A percentile compares a stretch with the other conserved stretches of the same genome.
Evolutionary conservation across 1,140 invertebrate species (phyloP).

Genomic region (Drosophila sulfurigaster): DNA sequence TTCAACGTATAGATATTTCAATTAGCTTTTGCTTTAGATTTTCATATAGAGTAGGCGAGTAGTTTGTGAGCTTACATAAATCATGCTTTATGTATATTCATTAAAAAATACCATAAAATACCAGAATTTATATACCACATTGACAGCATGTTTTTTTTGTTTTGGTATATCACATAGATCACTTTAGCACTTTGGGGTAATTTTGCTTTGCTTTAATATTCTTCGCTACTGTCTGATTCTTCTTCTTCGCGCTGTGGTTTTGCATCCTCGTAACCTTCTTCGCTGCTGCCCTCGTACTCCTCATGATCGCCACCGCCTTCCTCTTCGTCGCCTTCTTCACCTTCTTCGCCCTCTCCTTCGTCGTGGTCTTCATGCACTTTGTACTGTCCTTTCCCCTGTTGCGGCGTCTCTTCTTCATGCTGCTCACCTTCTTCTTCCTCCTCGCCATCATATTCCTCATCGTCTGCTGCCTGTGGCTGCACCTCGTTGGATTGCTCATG

Average conservation of each 20-base stretch:
- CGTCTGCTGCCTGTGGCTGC: slow-evolving; percentile 27
- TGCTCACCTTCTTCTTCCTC: slow-evolving; percentile 25
- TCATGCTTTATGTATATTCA: neutral
- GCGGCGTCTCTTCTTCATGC: slow-evolving; percentile 22
- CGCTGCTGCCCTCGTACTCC: slow-evolving; percentile 75
- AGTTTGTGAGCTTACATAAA: slow-evolving; percentile 41
- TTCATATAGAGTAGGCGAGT: slow-evolving; percentile 18
- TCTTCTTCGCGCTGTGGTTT: slow-evolving; percentile 46
- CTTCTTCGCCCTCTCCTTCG: slow-evolving; percentile 27
- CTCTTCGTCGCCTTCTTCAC: slow-evolving; percentile 36
- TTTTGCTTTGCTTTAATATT: slow-evolving; percentile 50
- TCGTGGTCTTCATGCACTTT: slow-evolving; percentile 66
- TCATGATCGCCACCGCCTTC: slow-evolving; percentile 61
- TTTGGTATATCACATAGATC: slow-evolving; percentile 54
- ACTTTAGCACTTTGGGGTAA: neutral
- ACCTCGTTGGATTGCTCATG: slow-evolving; percentile 42
- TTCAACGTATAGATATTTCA: slow-evolving; percentile 57
- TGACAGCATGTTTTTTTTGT: neutral
- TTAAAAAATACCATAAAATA: slow-evolving; percentile 10
- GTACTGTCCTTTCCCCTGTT: slow-evolving; percentile 49
- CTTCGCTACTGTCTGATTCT: slow-evolving; percentile 59
- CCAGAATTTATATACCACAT: neutral
- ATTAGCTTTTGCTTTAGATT: slow-evolving; percentile 65
- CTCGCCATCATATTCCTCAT: slow-evolving; percentile 17
- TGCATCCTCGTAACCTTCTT: slow-evolving; percentile 75